Percentiles rank a stretch among this genome's conserved stretches.
Conservation (phyloP, 1,140 invertebrate species). For the Portunus trituberculatus region DNA sequence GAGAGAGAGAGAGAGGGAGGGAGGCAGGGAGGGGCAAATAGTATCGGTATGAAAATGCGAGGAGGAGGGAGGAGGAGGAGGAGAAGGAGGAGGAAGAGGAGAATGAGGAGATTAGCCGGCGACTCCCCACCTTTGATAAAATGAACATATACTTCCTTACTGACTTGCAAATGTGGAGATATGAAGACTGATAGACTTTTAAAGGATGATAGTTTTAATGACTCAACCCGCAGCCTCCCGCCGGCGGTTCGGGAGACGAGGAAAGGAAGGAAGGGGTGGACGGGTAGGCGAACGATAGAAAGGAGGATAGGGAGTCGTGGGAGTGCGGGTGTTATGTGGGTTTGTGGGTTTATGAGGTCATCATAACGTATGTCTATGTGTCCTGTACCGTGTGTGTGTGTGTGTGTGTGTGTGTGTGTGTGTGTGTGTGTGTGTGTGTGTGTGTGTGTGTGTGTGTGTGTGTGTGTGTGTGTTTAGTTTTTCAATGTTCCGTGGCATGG, state of each 20-base stretch:
- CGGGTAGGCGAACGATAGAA: neutral
- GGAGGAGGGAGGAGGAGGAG: neutral
- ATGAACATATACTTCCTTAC: conserved; percentile 14
- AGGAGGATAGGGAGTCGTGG: neutral
- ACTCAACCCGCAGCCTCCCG: neutral
- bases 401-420: conserved; percentile 43
- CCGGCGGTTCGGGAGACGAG: neutral
- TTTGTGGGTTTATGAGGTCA: too few species aligned
- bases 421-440: conserved; percentile 43
- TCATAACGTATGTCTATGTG: too few species aligned
- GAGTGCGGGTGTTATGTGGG: neutral
- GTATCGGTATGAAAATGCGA: too few species aligned
- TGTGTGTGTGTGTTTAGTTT: conserved; percentile 17
- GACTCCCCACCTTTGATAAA: neutral
- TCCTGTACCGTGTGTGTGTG: neutral
- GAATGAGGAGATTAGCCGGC: neutral
- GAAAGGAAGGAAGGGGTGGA: neutral
- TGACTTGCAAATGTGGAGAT: conserved; percentile 13
- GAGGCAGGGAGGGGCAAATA: neutral
- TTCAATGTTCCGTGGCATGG: neutral
- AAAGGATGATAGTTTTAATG: conserved; percentile 23
- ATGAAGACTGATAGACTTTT: conserved; percentile 3
- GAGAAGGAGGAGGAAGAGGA: conserved; percentile 5
- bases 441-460: conserved; percentile 35
- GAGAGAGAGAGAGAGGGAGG: neutral